Conservation (phyloP, 2,888 invertebrate genomes). For the Pachydiplax longipennis region DNA sequence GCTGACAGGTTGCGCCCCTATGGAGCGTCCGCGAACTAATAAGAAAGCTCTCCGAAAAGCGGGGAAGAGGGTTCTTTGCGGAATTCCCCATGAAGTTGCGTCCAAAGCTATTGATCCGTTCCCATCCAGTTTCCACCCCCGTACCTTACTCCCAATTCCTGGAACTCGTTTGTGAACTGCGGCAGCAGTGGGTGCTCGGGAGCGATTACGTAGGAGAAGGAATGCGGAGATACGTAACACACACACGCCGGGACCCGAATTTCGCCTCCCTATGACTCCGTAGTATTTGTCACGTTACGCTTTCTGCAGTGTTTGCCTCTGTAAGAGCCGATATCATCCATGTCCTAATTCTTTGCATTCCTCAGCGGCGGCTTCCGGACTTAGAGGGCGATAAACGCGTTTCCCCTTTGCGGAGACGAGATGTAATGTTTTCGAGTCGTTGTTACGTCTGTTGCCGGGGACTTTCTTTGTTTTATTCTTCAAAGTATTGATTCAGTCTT, state of each 20-base stretch:
- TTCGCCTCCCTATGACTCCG: too few relatives aligned
- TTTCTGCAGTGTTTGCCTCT: neutral
- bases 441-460: too few relatives aligned
- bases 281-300: neutral
- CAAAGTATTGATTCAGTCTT: too few relatives aligned
- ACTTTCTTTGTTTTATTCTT: too few relatives aligned
- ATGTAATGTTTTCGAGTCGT: neutral
- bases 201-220: slow-evolving; percentile 29
- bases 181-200: slow-evolving; percentile 1
- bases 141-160: slow-evolving; percentile 4
- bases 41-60: neutral
- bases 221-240: slow-evolving; percentile 18
- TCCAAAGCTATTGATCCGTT: slow-evolving; percentile 18
- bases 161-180: slow-evolving; percentile 34
- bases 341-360: neutral
- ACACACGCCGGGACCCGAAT: too few relatives aligned
- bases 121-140: slow-evolving; percentile 12
- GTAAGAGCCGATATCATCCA: neutral
- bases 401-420: neutral
- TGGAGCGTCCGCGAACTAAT: slow-evolving; percentile 2
- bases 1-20: neutral
- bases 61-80: neutral
- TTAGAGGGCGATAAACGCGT: neutral
- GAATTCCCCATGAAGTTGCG: slow-evolving; percentile 39
- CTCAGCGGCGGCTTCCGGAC: neutral